These are phyloP conservation scores for Microcebus griseorufus DNA, from an alignment of 2,113 vertebrate genomes.

Conservation along the genomic window DNA sequence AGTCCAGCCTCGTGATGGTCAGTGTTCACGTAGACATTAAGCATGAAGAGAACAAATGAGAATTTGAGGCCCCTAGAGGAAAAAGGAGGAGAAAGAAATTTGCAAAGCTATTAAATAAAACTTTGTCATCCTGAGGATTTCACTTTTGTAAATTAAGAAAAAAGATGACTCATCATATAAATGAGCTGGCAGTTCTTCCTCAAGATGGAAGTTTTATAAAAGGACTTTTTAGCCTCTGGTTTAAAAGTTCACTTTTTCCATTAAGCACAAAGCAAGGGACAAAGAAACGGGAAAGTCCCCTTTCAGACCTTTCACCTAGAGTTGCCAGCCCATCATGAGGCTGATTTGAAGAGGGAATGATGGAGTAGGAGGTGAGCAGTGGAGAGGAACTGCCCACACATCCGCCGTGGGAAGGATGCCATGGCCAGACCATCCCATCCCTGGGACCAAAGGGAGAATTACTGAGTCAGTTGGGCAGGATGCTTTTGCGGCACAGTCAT, in stretches of 20 bases:
- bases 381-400: rapidly evolving
- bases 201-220: constrained; percentile 45
- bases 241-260: constrained; percentile 71
- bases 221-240: constrained; percentile 35
- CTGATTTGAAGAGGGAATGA: not conserved
- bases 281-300: constrained; percentile 43
- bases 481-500: not conserved
- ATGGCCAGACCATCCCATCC: rapidly evolving
- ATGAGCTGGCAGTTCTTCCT: constrained; percentile 61
- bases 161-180: constrained; percentile 47
- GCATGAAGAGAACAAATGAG: not conserved
- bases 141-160: constrained; percentile 53
- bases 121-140: constrained; percentile 44
- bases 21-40: not conserved
- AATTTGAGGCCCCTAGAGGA: not conserved
- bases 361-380: rapidly evolving
- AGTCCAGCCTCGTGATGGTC: not conserved
- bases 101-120: constrained; percentile 45
- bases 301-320: constrained; percentile 44
- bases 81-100: constrained; percentile 7
- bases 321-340: constrained; percentile 49
- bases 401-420: not conserved
- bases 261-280: constrained; percentile 63
- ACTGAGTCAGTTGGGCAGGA: not conserved
- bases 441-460: not conserved